Conservation (phyloP, 2,888 invertebrate species). For the Cephus sareptanus region DNA sequence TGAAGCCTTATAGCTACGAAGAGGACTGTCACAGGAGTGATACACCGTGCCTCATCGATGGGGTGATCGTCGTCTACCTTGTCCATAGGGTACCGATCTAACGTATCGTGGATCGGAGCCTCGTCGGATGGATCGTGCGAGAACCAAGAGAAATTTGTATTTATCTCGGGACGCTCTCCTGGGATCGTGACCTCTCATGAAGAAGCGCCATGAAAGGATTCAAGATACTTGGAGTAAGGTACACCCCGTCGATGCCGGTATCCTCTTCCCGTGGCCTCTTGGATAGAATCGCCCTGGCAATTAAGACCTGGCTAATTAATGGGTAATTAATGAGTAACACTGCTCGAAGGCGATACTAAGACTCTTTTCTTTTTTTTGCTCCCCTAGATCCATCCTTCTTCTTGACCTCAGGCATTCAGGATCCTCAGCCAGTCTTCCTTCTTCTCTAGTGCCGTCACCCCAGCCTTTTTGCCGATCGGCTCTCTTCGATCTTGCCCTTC, state of each 20-base stretch:
- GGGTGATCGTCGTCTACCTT: background rate
- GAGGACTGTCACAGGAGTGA: background rate
- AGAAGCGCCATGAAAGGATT: background rate
- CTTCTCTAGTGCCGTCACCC: constrained; percentile 29
- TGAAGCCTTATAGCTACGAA: background rate
- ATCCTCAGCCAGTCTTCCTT: constrained; percentile 10
- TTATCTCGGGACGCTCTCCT: background rate
- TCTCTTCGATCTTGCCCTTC: constrained; percentile 17
- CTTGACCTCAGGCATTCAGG: background rate
- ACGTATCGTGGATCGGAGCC: background rate
- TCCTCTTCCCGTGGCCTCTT: background rate
- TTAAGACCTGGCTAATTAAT: constrained; percentile 64
- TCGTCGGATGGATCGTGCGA: background rate
- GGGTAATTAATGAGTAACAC: constrained; percentile 64
- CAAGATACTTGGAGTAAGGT: background rate
- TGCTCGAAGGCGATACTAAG: constrained; percentile 52
- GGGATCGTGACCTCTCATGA: background rate
- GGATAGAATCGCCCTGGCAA: constrained; percentile 39
- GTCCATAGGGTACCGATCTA: background rate
- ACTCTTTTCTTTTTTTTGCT: background rate
- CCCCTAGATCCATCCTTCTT: background rate
- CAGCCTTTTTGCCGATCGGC: constrained; percentile 14
- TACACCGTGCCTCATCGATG: background rate
- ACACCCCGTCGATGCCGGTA: background rate
- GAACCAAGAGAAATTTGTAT: background rate